Evolutionary conservation across 1,140 invertebrate species (phyloP).

Genomic region (Bombyx mori): ASM3026992v2 NC_085122.1:13382501-13383000

Average conservation of each 20-base stretch:
- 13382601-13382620: constrained; percentile 43
- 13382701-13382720: constrained; percentile 17
- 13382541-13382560: constrained; percentile 67
- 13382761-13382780: constrained; percentile 7
- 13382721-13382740: constrained; percentile 5
- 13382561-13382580: constrained; percentile 45
- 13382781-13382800: background rate
- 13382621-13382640: constrained; percentile 55
- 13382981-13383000: too few relatives aligned
- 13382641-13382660: constrained; percentile 54
- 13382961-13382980: too few relatives aligned
- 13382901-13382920: too few relatives aligned
- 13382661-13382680: constrained; percentile 65
- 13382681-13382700: constrained; percentile 40
- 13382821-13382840: too few relatives aligned
- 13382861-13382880: background rate
- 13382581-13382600: constrained; percentile 47
- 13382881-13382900: background rate
- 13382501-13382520: constrained; percentile 31
- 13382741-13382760: constrained; percentile 18
- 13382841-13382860: too few relatives aligned
- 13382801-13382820: too few relatives aligned
- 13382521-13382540: constrained; percentile 31
- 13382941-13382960: too few relatives aligned
- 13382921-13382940: too few relatives aligned